Conservation (phyloP, 2,888 invertebrate species). For the Leucophenga montana region DNA sequence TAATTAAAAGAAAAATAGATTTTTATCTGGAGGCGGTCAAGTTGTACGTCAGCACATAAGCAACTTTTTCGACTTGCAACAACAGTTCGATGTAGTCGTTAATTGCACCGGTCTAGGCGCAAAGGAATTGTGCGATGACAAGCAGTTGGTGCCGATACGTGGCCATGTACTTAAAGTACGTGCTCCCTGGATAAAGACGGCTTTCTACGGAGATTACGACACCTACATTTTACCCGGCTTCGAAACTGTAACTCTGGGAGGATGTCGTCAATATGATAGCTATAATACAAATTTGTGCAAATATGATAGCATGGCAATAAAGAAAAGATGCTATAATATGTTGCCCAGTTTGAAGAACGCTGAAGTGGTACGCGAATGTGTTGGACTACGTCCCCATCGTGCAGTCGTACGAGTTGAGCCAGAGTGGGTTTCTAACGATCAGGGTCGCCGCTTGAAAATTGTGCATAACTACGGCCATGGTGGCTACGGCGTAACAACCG, state of each 20-base stretch:
- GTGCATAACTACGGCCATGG: slow-evolving; percentile 97
- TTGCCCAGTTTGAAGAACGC: slow-evolving; percentile 80
- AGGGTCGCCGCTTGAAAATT: slow-evolving; percentile 76
- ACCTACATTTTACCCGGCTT: slow-evolving; percentile 89
- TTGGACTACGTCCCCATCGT: slow-evolving; percentile 89
- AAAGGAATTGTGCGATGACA: slow-evolving; percentile 82
- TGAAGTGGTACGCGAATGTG: slow-evolving; percentile 78
- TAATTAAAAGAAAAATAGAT: slow-evolving; percentile 70
- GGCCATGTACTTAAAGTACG: slow-evolving; percentile 87
- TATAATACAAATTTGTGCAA: slow-evolving; percentile 80
- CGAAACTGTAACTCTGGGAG: slow-evolving; percentile 86
- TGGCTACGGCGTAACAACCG: slow-evolving; percentile 91
- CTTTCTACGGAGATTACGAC: slow-evolving; percentile 89
- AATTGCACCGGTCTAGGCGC: slow-evolving; percentile 93
- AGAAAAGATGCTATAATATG: slow-evolving; percentile 83
- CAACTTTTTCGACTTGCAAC: slow-evolving; percentile 77
- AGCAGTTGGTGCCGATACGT: slow-evolving; percentile 83
- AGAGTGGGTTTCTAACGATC: slow-evolving; percentile 73
- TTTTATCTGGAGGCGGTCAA: slow-evolving; percentile 78
- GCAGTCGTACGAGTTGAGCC: slow-evolving; percentile 81
- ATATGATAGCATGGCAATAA: slow-evolving; percentile 84
- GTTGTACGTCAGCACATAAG: slow-evolving; percentile 76
- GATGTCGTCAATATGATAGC: slow-evolving; percentile 87
- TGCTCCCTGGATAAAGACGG: slow-evolving; percentile 92
- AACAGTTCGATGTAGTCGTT: slow-evolving; percentile 81